Conservation (phyloP, 1,140 invertebrate genomes). For the Panagrolaimus sp. region DNA sequence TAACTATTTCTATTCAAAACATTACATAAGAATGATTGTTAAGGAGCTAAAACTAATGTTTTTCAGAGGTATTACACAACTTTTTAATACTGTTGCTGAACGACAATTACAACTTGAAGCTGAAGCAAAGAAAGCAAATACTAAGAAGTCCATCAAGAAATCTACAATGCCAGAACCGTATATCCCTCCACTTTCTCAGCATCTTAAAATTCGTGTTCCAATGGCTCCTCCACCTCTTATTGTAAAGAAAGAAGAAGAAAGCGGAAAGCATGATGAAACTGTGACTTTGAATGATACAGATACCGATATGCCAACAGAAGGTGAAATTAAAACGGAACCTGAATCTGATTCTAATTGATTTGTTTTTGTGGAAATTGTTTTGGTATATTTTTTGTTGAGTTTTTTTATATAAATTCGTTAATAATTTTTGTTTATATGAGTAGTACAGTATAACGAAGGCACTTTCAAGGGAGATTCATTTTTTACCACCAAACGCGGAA, state of each 20-base stretch:
- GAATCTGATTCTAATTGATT: neutral
- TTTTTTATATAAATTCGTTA: no score
- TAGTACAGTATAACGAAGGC: no score
- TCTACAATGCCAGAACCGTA: no score
- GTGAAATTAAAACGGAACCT: conserved; percentile 6
- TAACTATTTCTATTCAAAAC: no score
- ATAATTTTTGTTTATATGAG: no score
- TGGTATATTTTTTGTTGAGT: no score
- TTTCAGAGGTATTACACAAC: conserved; percentile 38
- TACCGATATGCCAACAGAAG: neutral
- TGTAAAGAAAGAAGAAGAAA: conserved; percentile 7
- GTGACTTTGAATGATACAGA: neutral
- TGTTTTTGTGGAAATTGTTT: no score
- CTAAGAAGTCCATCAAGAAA: neutral
- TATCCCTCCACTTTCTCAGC: neutral
- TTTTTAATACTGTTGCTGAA: conserved; percentile 41
- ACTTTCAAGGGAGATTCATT: no score
- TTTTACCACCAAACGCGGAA: no score
- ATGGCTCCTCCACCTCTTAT: neutral
- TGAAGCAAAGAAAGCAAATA: neutral
- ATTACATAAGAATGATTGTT: no score
- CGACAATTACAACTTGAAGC: conserved; percentile 22
- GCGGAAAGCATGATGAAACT: neutral
- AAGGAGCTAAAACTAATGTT: neutral
- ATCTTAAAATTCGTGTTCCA: conserved; percentile 3